Percentiles rank a stretch among this genome's conserved stretches.
phyloP scores from a whole-genome alignment of 2,888 invertebrate species.

The Epistrophella euchroma region DNA sequence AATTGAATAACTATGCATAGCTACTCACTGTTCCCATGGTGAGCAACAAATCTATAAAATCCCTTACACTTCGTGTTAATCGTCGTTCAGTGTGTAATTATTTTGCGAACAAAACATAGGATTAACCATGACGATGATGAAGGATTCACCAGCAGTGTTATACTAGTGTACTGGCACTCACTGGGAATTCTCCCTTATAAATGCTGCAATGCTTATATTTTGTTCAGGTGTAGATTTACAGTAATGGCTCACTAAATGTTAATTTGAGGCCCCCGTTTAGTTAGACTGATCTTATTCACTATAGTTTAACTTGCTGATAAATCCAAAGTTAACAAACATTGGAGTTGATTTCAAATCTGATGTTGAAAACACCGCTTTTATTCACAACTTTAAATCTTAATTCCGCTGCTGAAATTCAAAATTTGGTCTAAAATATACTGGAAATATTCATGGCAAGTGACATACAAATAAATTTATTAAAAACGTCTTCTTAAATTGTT shows the following conservation, averaged over 20 bases:
- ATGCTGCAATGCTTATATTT: slow-evolving; percentile 13
- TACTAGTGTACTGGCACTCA: slow-evolving; percentile 6
- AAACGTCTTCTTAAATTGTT: no score
- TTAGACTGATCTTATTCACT: no score
- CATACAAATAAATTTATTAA: no score
- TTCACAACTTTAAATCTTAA: no score
- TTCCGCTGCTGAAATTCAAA: no score
- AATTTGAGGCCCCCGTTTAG: not conserved
- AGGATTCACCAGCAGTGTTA: slow-evolving; percentile 62
- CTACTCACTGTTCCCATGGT: slow-evolving; percentile 45
- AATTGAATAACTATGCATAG: no score
- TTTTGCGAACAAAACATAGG: slow-evolving; percentile 63
- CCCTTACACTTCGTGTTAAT: slow-evolving; percentile 56
- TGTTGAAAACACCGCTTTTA: no score
- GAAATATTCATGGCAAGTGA: no score
- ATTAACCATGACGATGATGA: slow-evolving; percentile 63
- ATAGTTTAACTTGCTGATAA: no score
- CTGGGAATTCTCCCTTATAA: slow-evolving; percentile 64
- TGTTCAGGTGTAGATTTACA: not conserved
- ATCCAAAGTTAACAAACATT: no score
- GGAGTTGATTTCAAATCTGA: no score
- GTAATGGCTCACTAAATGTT: not conserved
- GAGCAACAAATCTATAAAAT: slow-evolving; percentile 11
- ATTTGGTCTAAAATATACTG: no score
- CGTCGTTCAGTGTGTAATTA: slow-evolving; percentile 72